Evolutionary conservation across 2,797 vertebrate genomes (phyloP), one percentile per base, ranked within the genome.

Genomic region (Chaetophractus vellerosus): DNA sequence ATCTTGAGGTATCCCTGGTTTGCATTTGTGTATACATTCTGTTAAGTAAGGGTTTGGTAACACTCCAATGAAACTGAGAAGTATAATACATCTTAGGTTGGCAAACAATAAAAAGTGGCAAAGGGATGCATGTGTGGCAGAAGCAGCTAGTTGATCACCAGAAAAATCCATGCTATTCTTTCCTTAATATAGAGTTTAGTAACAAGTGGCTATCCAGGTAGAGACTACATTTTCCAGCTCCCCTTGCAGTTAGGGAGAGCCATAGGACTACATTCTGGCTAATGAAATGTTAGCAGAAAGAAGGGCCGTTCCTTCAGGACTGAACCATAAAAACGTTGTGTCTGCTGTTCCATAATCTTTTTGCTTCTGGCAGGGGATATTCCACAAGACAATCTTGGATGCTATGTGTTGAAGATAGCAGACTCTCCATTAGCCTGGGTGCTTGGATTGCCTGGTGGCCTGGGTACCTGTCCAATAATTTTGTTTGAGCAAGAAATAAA

Each of bases 31-130:
- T 75, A 21, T 83, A 74, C 23, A 48, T 79, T 76, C 19, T 9
- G 0, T 23, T 75, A 55, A 90, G 21, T 61, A 93, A 89, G 28
- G 0, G 1, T 76, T 94, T 83, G 28, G 63, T 91, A 50, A 69
- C 38, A 78, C 24, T 93, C 36, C 55, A 84, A 89, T 61, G 23
- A 95, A 59, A 90, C 59, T 63, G 61, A 21, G 52, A 85, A 48
- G 6, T 33, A 2, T 31, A 89, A 82, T 88, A 89, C 55, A 69
- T 50, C 69, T 12, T 57, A 18, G n/a, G 23, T 14, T 90, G 71
- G 86, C 26, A 90, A 93, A 81, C 2, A 87, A 85, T 31, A 68
- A 81, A 75, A 89, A 76, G 41, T 91, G 48, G 28, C 28, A 36
- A 81, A 84, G 21, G 18, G 7, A 75, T 76, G 64, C 87, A n/a